Evolutionary conservation across 64 coral and sea anemone genomes (phyloP).

Genomic region (Porites australiensis): DNA sequence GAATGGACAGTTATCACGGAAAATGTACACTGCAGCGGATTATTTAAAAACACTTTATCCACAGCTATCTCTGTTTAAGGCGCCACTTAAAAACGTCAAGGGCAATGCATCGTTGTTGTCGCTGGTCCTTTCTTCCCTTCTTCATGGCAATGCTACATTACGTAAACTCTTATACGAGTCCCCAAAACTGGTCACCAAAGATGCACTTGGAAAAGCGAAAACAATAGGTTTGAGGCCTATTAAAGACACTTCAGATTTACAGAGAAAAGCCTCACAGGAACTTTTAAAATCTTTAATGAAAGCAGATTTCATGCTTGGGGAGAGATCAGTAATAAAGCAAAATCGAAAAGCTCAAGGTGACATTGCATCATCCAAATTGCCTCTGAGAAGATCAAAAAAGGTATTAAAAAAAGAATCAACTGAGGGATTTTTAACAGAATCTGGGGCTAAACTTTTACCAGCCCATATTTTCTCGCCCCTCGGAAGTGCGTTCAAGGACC

Average conservation of each 20-base stretch:
- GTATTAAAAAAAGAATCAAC: background rate
- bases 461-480: constrained; percentile 51
- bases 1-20: background rate
- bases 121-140: background rate
- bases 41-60: constrained; percentile 44
- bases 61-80: constrained; percentile 27
- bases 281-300: background rate
- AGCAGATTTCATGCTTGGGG: background rate
- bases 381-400: background rate
- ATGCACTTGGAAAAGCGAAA: background rate
- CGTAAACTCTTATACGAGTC: background rate
- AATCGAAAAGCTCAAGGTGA: background rate
- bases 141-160: background rate
- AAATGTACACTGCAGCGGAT: constrained; percentile 21
- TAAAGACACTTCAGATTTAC: background rate
- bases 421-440: constrained; percentile 20
- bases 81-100: background rate
- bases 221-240: background rate
- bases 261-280: background rate
- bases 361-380: constrained; percentile 1
- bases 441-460: constrained; percentile 49
- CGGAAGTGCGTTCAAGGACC: constrained; percentile 22
- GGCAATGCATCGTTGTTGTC: background rate
- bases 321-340: constrained; percentile 34
- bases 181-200: background rate